Conservation (phyloP, 2,113 vertebrate species). For the Phaetusa simplex region DNA sequence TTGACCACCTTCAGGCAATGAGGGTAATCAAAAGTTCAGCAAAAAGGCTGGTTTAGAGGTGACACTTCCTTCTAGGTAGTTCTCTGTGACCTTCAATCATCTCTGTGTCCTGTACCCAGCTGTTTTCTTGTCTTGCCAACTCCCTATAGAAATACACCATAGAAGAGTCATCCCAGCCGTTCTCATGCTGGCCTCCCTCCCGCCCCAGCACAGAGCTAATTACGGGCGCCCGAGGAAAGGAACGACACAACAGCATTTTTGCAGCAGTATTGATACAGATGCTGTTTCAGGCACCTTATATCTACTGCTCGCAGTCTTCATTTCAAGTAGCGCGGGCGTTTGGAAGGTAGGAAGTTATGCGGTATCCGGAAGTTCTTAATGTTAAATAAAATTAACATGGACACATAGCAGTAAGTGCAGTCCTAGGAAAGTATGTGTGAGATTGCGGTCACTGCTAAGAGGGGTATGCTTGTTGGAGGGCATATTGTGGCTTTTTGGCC, state of each 20-base stretch:
- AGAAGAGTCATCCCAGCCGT: background rate
- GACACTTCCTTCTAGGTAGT: background rate
- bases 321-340: background rate
- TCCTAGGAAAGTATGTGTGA: background rate
- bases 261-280: background rate
- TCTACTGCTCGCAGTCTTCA: background rate
- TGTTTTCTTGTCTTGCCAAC: background rate
- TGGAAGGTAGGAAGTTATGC: background rate
- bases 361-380: background rate
- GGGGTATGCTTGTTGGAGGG: background rate
- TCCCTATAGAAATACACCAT: background rate
- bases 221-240: rapidly evolving
- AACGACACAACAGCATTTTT: background rate
- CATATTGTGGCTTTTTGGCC: background rate
- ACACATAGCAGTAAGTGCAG: background rate
- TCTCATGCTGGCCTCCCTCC: rapidly evolving
- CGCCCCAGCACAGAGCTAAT: background rate
- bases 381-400: background rate
- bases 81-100: background rate
- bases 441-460: background rate
- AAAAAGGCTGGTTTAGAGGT: background rate
- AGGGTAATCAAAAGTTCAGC: background rate
- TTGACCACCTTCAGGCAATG: background rate
- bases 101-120: background rate
- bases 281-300: slow-evolving; percentile 19